Conservation (phyloP, 2,888 invertebrate species). For the Synergus umbraculus region DNA sequence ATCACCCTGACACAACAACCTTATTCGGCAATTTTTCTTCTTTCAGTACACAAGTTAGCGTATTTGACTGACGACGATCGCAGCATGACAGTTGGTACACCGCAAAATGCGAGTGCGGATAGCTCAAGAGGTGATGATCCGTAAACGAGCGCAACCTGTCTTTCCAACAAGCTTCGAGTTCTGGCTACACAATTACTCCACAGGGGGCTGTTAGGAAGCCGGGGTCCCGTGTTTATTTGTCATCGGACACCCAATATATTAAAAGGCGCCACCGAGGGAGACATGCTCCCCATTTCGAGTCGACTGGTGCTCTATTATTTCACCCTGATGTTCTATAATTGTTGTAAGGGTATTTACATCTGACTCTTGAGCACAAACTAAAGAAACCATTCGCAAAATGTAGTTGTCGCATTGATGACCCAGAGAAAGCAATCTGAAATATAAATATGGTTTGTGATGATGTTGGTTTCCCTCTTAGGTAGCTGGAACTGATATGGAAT, state of each 20-base stretch:
- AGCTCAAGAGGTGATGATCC: slow-evolving; percentile 59
- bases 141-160: slow-evolving; percentile 63
- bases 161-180: slow-evolving; percentile 50
- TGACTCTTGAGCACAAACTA: not conserved
- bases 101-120: slow-evolving; percentile 29
- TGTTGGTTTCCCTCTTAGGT: no score
- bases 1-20: slow-evolving; percentile 30
- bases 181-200: slow-evolving; percentile 67
- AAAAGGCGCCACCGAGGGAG: slow-evolving; percentile 53
- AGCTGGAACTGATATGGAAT: no score
- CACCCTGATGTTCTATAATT: slow-evolving; percentile 13
- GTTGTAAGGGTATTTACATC: slow-evolving; percentile 2
- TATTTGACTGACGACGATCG: not conserved
- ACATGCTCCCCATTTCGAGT: slow-evolving; percentile 11
- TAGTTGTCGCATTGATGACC: not conserved
- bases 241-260: slow-evolving; percentile 63
- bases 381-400: not conserved
- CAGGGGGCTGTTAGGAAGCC: slow-evolving; percentile 62
- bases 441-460: no score
- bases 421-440: not conserved
- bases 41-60: not conserved
- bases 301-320: slow-evolving; percentile 26
- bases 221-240: slow-evolving; percentile 58
- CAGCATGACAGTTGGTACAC: slow-evolving; percentile 40
- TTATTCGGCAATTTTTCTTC: slow-evolving; percentile 11